Base-by-base conservation (phyloP, 2,797 vertebrate genomes). In the Coendou prehensilis region DNA sequence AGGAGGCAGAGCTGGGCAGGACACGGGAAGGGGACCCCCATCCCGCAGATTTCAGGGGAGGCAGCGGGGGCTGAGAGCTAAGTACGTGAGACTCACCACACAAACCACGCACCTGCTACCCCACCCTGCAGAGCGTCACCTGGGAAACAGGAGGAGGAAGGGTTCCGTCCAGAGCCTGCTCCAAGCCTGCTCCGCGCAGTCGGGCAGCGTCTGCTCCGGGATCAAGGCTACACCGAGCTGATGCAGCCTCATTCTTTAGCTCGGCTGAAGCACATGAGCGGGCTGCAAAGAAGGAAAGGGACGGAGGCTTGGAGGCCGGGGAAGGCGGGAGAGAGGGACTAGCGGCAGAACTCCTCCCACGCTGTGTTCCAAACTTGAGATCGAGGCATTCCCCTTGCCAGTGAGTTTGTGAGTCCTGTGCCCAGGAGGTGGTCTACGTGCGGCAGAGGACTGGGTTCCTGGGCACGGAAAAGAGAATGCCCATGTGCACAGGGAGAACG, bases 341-440 rank as follows among this genome's bases (percentile, higher is more conserved):
- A 9, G 28, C 6, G 1, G 52, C 13, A 69, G 50, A 61, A 6
- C 1, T 11, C 5, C 41, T 47, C 5, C 59, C 8, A 4, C 1
- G 5, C 41, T 28, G 41, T 6, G 22, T 20, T 45, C 41, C 23
- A 1, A 26, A 26, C 9, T 1, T 1, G 11, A 45, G 71, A 11
- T 6, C 10, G 2, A 45, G 22, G 22, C 41, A 13, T 8, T 26
- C 23, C 71, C 71, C 23, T 26, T 5, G 6, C 37, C 9, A 45
- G 41, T 23, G 41, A 13, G 9, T 73, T 11, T 73, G 8, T 17
- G 30, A 69, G 71, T 26, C 20, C 37, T 7, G 67, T 2, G 69
- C 71, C 41, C 37, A 73, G 14, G n/a, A 71, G 20, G 69, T 37
- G 69, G 26, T 28, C 28, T 64, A 11, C 28, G 13, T 17, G 63